Percentiles rank a stretch among this genome's conserved stretches.
phyloP scores from a whole-genome alignment of 1,140 invertebrate species.

The Caerostris extrusa region DNA sequence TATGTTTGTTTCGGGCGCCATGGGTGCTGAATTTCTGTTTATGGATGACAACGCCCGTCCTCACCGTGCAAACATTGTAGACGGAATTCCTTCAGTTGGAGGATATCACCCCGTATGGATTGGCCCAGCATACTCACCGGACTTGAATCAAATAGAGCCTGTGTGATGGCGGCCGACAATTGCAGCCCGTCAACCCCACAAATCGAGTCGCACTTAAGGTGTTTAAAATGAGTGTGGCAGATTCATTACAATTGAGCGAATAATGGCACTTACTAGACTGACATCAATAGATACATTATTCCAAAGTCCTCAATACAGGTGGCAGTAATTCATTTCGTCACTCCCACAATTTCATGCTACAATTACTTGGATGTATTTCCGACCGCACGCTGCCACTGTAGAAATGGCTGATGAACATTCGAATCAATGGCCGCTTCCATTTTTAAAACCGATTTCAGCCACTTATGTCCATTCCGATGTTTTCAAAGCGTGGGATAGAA shows the following conservation, averaged over 20 bases:
- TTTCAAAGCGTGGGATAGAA: too few relatives aligned
- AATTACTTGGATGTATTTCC: not conserved
- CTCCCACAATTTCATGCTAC: not conserved
- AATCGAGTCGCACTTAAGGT: not conserved
- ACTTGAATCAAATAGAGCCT: too few relatives aligned
- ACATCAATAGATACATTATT: slow-evolving; percentile 35
- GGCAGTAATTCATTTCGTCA: not conserved
- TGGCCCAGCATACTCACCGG: too few relatives aligned
- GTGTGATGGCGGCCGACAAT: too few relatives aligned
- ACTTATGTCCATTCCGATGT: not conserved
- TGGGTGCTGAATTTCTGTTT: too few relatives aligned
- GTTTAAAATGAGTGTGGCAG: not conserved
- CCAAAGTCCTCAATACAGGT: not conserved
- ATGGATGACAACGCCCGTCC: too few relatives aligned
- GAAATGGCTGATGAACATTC: not conserved
- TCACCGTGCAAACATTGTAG: too few relatives aligned
- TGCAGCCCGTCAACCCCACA: not conserved
- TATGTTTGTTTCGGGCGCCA: too few relatives aligned
- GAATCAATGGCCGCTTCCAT: not conserved
- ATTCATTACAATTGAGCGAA: slow-evolving; percentile 1
- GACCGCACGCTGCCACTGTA: not conserved
- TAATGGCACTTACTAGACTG: slow-evolving; percentile 19
- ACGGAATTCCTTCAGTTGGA: too few relatives aligned
- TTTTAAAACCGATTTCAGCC: slow-evolving; percentile 26
- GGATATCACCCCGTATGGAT: too few relatives aligned